phyloP scores from a whole-genome alignment of 2,113 vertebrate species.

The Podarcis cretensis region DNA sequence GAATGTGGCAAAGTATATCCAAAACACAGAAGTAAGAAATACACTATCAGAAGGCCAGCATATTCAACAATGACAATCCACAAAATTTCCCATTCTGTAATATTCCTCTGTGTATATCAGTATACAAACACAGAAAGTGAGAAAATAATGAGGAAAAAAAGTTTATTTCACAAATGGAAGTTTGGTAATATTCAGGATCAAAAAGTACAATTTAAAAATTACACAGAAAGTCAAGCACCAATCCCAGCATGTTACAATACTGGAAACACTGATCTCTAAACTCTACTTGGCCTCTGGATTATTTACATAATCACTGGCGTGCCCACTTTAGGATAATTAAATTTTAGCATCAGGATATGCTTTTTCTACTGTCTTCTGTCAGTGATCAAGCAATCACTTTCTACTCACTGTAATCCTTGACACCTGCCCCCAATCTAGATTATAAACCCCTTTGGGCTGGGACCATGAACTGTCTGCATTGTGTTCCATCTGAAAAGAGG shows the following conservation, averaged over 20 bases:
- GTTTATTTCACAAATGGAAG: background rate
- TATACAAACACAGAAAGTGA: background rate
- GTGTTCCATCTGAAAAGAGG: background rate
- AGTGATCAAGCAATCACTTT: background rate
- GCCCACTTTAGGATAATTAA: background rate
- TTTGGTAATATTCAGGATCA: background rate
- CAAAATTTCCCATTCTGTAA: background rate
- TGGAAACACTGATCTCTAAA: background rate
- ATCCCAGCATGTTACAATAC: background rate
- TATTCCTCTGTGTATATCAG: background rate
- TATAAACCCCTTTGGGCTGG: background rate
- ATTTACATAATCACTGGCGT: background rate
- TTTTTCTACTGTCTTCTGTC: background rate
- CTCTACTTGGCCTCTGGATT: background rate
- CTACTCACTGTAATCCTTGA: background rate
- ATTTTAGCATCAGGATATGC: background rate
- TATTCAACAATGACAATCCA: background rate
- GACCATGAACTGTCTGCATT: background rate
- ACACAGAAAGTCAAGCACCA: background rate
- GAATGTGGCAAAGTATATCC: constrained; percentile 33
- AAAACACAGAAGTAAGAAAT: constrained; percentile 63
- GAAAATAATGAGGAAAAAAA: background rate
- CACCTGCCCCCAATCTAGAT: background rate
- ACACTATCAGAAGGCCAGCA: constrained; percentile 47
- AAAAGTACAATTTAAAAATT: background rate